phyloP scores from a whole-genome alignment of 2,888 invertebrate genomes.

The Adineta ricciae region DNA sequence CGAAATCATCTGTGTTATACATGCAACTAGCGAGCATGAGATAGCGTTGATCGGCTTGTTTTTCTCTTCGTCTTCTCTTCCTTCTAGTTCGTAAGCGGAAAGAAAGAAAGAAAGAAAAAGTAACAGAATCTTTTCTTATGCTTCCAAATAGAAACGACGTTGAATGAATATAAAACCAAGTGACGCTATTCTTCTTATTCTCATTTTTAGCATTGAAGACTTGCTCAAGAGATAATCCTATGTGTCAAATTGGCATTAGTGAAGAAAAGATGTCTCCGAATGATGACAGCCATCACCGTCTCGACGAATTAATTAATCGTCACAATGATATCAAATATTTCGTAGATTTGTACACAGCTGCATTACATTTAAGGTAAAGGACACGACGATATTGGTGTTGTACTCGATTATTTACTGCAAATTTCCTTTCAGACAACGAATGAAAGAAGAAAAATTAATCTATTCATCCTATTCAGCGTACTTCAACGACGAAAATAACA shows the following conservation, averaged over 20 bases:
- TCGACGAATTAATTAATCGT: neutral
- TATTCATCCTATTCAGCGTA: neutral
- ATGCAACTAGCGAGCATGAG: neutral
- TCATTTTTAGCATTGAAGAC: neutral
- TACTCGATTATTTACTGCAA: too few relatives aligned
- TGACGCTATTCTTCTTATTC: too few relatives aligned
- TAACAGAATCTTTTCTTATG: neutral
- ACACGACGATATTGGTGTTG: too few relatives aligned
- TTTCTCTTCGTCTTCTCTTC: neutral
- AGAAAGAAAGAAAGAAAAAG: neutral
- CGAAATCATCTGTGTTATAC: neutral
- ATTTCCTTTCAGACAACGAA: neutral
- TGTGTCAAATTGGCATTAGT: neutral
- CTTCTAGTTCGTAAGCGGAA: neutral
- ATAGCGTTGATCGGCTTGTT: neutral
- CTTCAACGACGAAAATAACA: neutral
- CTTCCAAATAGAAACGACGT: neutral
- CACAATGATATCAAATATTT: neutral
- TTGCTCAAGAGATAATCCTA: neutral
- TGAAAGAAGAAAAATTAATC: slow-evolving; percentile 15
- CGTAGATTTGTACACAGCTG: neutral
- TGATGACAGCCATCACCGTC: neutral
- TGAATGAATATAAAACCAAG: neutral
- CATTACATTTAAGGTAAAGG: slow-evolving; percentile 8
- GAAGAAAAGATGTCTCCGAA: neutral